Percentiles rank a stretch among this genome's conserved stretches.
phyloP scores from a whole-genome alignment of 2,888 invertebrate genomes.

The Rhagonycha lutea region DNA sequence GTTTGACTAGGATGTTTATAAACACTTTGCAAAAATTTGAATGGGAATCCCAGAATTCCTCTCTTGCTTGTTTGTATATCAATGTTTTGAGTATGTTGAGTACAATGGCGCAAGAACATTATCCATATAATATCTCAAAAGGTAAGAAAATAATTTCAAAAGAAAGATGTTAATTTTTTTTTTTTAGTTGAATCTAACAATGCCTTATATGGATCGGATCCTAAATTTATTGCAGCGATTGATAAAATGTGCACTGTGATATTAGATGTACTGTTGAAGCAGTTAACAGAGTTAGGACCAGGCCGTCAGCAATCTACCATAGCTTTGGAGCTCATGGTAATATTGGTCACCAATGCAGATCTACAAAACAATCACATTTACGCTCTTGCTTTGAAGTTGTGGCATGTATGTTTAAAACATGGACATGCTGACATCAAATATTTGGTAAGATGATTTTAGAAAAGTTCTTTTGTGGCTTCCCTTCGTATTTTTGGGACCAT shows the following conservation, averaged over 20 bases:
- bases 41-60: constrained; percentile 70
- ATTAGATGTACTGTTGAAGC: constrained; percentile 73
- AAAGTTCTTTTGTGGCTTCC: background rate
- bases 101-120: constrained; percentile 78
- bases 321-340: constrained; percentile 74
- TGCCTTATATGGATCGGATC: constrained; percentile 85
- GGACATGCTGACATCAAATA: constrained; percentile 47
- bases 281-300: constrained; percentile 66
- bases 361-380: constrained; percentile 64
- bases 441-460: constrained; percentile 43
- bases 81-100: constrained; percentile 79
- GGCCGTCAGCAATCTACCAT: constrained; percentile 71
- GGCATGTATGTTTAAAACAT: constrained; percentile 77
- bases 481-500: too few species aligned
- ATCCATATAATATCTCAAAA: constrained; percentile 84
- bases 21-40: constrained; percentile 78
- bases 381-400: constrained; percentile 77
- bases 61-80: constrained; percentile 72
- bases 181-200: constrained; percentile 88
- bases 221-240: constrained; percentile 81
- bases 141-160: constrained; percentile 56
- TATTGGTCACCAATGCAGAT: constrained; percentile 69
- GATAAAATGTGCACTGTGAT: constrained; percentile 77
- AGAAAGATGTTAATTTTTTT: background rate
- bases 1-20: constrained; percentile 77